These are phyloP conservation scores for Stegastes partitus DNA, from an alignment of 2,113 vertebrate species.

Conservation along the genomic window DNA sequence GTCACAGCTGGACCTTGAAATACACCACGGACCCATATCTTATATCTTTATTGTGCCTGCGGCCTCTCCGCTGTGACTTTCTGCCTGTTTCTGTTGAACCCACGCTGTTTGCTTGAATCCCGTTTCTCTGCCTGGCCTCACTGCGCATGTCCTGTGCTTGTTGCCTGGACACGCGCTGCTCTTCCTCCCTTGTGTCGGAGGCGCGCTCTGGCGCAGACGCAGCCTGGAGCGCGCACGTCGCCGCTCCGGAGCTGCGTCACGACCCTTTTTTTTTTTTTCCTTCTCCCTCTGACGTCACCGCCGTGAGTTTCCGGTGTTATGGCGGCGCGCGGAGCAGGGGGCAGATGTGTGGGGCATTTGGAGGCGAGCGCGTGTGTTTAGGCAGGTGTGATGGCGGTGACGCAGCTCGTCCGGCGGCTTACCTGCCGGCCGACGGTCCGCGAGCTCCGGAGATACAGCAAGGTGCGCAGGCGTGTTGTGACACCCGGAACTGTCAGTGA, in stretches of 20 bases:
- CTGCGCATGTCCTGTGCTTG: neutral
- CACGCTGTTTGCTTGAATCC: too few relatives aligned
- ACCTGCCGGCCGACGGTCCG: conserved; percentile 32
- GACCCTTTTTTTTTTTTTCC: too few relatives aligned
- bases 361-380: neutral
- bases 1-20: too few relatives aligned
- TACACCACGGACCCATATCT: too few relatives aligned
- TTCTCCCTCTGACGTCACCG: conserved; percentile 26
- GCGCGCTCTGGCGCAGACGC: conserved; percentile 14
- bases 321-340: conserved; percentile 71
- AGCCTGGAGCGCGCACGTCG: conserved; percentile 56
- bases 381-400: conserved; percentile 59
- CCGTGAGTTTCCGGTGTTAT: conserved; percentile 79
- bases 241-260: conserved; percentile 12
- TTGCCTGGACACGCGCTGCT: too few relatives aligned
- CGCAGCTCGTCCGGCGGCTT: conserved; percentile 52
- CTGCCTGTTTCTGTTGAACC: too few relatives aligned
- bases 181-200: neutral
- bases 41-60: too few relatives aligned
- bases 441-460: conserved; percentile 74
- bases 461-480: conserved; percentile 71
- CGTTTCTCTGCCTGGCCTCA: neutral
- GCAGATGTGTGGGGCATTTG: conserved; percentile 21
- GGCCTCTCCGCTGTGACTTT: too few relatives aligned
- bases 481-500: neutral